Conservation (phyloP, 2,888 invertebrate genomes). For the Myopa tessellatipennis region DNA sequence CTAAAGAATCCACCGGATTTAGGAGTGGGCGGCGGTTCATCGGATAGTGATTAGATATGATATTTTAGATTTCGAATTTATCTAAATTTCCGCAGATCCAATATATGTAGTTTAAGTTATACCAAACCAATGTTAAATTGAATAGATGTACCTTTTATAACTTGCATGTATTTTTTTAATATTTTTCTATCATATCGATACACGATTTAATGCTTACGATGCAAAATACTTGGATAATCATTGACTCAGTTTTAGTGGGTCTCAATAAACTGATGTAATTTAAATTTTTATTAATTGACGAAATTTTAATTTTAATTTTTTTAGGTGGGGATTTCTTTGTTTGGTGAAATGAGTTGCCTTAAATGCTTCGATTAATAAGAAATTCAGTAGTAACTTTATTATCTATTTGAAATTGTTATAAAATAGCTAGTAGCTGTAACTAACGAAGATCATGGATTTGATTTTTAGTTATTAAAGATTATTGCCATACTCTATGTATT, state of each 20-base stretch:
- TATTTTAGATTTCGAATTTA: neutral
- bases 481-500: neutral
- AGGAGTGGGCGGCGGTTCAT: slow-evolving; percentile 31
- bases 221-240: too few species aligned
- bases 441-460: neutral
- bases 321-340: neutral
- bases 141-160: too few species aligned
- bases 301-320: neutral
- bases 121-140: too few species aligned
- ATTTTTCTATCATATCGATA: too few species aligned
- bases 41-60: slow-evolving; percentile 47
- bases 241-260: too few species aligned
- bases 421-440: neutral
- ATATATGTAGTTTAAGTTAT: too few species aligned
- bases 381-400: neutral
- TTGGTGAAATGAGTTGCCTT: neutral
- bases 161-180: too few species aligned
- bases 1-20: slow-evolving; percentile 58
- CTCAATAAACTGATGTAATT: neutral
- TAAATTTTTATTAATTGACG: neutral
- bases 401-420: neutral
- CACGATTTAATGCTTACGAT: too few species aligned
- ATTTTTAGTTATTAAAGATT: neutral
- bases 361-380: neutral
- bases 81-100: neutral